A percentile compares a stretch with the other conserved stretches of the same genome.
phyloP scores from a whole-genome alignment of 2,797 vertebrate species.

The Tapirus indicus region DNA sequence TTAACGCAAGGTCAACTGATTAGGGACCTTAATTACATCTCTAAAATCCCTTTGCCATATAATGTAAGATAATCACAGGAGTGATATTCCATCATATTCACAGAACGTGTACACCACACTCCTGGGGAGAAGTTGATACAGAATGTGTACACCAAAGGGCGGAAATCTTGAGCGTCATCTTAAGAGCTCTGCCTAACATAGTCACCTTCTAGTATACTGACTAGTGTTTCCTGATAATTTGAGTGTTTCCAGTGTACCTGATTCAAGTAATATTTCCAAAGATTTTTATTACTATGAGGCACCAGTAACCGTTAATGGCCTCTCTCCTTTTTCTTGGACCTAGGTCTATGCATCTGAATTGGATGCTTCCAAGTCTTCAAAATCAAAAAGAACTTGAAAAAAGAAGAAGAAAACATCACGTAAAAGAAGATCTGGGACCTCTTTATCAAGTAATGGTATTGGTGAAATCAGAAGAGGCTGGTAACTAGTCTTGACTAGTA shows the following conservation, averaged over 20 bases:
- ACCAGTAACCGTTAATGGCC: not conserved
- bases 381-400: not conserved
- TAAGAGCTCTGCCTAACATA: not conserved
- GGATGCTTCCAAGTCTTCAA: not conserved
- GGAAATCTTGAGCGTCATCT: no score
- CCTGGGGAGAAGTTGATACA: not conserved
- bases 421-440: not conserved
- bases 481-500: not conserved
- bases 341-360: not conserved
- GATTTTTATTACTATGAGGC: not conserved
- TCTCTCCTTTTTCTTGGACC: no score
- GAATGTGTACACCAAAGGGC: fast-evolving
- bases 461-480: not conserved
- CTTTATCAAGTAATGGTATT: not conserved
- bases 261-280: not conserved
- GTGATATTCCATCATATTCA: not conserved
- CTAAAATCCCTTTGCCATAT: not conserved
- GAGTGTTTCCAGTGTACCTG: not conserved
- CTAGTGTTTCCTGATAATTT: not conserved
- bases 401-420: not conserved
- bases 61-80: not conserved
- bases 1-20: not conserved
- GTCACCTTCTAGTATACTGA: not conserved
- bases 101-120: not conserved
- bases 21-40: not conserved